Evolutionary conservation across 2,888 invertebrate genomes (phyloP), one percentile per base, ranked within the genome.

Genomic region (Cerceris ruficornis): DNA sequence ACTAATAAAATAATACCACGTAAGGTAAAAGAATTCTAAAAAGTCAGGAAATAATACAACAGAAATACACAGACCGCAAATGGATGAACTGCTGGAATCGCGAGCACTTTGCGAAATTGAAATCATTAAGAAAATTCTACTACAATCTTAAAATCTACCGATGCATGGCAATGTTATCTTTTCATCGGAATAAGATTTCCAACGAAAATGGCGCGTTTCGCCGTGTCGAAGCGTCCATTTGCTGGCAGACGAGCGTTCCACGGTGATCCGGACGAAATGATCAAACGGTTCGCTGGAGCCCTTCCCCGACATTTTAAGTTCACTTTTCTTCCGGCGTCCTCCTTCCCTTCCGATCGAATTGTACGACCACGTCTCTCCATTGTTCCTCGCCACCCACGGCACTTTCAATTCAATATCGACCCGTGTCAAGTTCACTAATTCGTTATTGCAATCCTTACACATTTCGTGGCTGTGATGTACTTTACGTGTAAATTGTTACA

Each of bases 211-310:
- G 28, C 28, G 28, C 28, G 28, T 28, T 28, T 28, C 28, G 4
- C 2, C 28, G 4, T 4, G 4, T 28, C 4, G 28, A 28, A 28
- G 28, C 28, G 4, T 28, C 28, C 28, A 46, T 46, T n/a, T 52
- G 14, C n/a, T 52, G 2, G 13, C 8, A 15, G 14, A 61, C 9
- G 49, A 59, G 42, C 43, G 41, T 62, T 80, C 77, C 69, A 64
- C 68, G 71, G 72, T 75, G 65, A 72, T 80, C 76, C 55, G 46
- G 60, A 59, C 77, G 75, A 84, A 79, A 86, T 84, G 79, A 76
- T 71, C 78, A 57, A 76, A 86, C 81, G 86, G 81, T 83, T 81
- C 84, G 80, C n/a, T 78, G 87, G 73, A 80, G 87, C 84, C 86
- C 86, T 81, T 86, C 86, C 84, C 81, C 68, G 62, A 57, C 42